A percentile compares a stretch with the other conserved stretches of the same genome.
These are phyloP conservation scores for Eretmochelys imbricata DNA, from an alignment of 2,113 vertebrate species.

Conservation along the genomic window DNA sequence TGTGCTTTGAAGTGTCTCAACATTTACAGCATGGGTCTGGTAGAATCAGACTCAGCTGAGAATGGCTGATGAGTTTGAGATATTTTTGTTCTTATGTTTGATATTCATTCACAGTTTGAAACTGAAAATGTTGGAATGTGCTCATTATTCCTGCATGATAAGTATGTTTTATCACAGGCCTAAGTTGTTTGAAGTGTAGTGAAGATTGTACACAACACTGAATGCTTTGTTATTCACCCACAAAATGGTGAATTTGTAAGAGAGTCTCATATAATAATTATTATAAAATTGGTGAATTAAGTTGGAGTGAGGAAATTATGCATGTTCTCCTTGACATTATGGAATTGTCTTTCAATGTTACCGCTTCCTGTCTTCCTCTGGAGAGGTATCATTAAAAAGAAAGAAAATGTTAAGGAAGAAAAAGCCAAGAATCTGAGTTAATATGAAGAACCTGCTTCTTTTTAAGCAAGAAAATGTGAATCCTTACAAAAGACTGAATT, in stretches of 20 bases:
- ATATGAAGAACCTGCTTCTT: not conserved
- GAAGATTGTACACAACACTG: not conserved
- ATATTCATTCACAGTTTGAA: constrained; percentile 8
- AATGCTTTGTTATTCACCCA: not conserved
- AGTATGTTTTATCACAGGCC: constrained; percentile 18
- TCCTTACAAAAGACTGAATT: not conserved
- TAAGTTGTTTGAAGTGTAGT: constrained; percentile 1
- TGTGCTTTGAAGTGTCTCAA: constrained; percentile 43
- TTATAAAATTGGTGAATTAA: constrained; percentile 29
- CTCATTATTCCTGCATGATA: constrained; percentile 14
- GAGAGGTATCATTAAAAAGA: not conserved
- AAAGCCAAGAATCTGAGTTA: not conserved
- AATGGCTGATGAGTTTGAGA: constrained; percentile 36
- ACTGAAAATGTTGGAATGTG: not conserved
- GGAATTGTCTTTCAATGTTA: constrained; percentile 12
- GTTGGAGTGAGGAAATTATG: constrained; percentile 2
- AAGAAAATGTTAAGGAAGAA: too few species aligned
- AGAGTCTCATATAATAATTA: constrained; percentile 38
- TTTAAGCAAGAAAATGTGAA: not conserved
- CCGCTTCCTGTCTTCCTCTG: not conserved
- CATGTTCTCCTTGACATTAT: not conserved
- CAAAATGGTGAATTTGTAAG: constrained; percentile 33
- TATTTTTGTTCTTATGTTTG: constrained; percentile 28
- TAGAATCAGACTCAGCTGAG: not conserved
- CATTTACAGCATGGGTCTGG: not conserved